These are phyloP conservation scores for Tetrax tetrax DNA, from an alignment of 2,113 vertebrate species.

Conservation along the genomic window DNA sequence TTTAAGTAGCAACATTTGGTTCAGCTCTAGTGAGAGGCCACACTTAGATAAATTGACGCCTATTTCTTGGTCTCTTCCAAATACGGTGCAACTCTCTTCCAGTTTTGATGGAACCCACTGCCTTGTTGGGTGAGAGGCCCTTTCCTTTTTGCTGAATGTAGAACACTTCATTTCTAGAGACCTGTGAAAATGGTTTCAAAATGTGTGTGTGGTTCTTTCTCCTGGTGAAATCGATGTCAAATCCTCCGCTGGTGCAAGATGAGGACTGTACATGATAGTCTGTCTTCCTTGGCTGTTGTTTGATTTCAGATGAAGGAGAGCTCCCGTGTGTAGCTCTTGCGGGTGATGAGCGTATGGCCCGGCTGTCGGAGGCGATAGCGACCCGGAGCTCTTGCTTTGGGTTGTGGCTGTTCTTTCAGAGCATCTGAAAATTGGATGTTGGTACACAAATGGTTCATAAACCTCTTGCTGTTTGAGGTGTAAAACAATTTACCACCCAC, in stretches of 20 bases:
- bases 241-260: background rate
- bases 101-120: background rate
- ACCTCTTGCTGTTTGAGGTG: slow-evolving; percentile 4
- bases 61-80: background rate
- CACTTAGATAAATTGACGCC: background rate
- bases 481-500: slow-evolving; percentile 17
- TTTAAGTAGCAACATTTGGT: background rate
- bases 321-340: background rate
- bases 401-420: background rate
- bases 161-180: background rate
- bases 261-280: fast-evolving
- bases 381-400: background rate
- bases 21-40: background rate
- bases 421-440: background rate
- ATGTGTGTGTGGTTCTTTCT: background rate
- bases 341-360: background rate
- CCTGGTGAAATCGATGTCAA: background rate
- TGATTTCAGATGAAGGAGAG: background rate
- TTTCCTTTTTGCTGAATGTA: background rate
- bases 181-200: background rate
- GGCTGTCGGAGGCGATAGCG: background rate
- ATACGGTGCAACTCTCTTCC: background rate
- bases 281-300: background rate
- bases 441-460: background rate
- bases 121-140: background rate